These are phyloP conservation scores for Ormyrus pomaceus DNA, from an alignment of 2,888 invertebrate genomes.

Conservation along the genomic window DNA sequence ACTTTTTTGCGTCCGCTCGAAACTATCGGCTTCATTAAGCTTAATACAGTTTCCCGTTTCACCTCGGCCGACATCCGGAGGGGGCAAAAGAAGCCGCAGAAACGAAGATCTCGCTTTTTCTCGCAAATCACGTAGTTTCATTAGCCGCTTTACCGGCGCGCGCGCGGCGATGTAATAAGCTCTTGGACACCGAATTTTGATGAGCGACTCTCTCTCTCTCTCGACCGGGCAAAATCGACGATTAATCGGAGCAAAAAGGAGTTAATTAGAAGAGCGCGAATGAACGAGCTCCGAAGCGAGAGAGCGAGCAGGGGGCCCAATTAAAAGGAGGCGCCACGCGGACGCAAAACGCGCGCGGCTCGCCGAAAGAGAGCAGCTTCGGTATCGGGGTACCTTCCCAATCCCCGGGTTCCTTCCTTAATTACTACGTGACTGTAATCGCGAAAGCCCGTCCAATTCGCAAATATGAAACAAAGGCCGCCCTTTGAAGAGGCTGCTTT, in stretches of 20 bases:
- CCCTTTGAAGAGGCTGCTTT: background rate
- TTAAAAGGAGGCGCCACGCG: slow-evolving; percentile 55
- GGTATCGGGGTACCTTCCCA: slow-evolving; percentile 37
- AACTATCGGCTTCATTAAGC: no score
- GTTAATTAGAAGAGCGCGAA: slow-evolving; percentile 53
- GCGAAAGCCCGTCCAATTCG: slow-evolving; percentile 21
- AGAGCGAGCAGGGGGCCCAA: slow-evolving; percentile 24
- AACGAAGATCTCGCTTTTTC: background rate
- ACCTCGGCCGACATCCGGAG: no score
- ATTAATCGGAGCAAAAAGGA: slow-evolving; percentile 54
- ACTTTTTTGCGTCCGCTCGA: no score
- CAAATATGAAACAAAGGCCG: slow-evolving; percentile 41
- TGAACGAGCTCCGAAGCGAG: background rate
- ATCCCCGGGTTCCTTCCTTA: slow-evolving; percentile 32
- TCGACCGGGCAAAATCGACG: slow-evolving; percentile 21
- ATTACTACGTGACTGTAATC: slow-evolving; percentile 57
- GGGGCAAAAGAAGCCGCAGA: no score
- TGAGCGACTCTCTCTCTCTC: slow-evolving; percentile 29
- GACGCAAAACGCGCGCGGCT: slow-evolving; percentile 1
- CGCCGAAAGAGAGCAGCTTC: slow-evolving; percentile 26
- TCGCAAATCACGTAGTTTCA: slow-evolving; percentile 13
- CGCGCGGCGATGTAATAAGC: background rate
- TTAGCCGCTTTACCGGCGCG: background rate
- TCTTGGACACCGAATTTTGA: slow-evolving; percentile 37
- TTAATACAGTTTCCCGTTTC: no score